Conservation (phyloP, 2,888 invertebrate species). For the Mongoloraphidia duomilia region DNA sequence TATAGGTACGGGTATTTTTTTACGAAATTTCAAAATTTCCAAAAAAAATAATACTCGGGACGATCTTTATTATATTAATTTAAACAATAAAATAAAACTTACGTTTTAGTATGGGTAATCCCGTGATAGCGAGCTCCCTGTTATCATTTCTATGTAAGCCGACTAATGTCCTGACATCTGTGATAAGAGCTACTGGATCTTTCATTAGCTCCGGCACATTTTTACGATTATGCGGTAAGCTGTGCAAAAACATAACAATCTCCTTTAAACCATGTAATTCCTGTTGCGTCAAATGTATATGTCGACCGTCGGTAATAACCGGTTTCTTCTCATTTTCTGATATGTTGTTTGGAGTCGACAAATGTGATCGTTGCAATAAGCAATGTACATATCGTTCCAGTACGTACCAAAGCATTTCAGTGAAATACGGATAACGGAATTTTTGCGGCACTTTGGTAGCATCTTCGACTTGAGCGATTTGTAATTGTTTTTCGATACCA, state of each 20-base stretch:
- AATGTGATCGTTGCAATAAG: conserved; percentile 68
- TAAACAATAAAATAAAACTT: conserved; percentile 1
- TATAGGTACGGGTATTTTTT: background rate
- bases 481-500: conserved; percentile 88
- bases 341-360: conserved; percentile 33
- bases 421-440: conserved; percentile 96
- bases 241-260: conserved; percentile 82
- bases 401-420: conserved; percentile 97
- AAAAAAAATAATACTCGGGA: background rate
- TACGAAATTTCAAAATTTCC: background rate
- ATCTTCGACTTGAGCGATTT: conserved; percentile 92
- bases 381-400: conserved; percentile 83
- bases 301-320: conserved; percentile 35
- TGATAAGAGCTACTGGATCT: conserved; percentile 78
- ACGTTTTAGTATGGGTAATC: conserved; percentile 54
- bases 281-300: conserved; percentile 63
- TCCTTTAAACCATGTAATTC: conserved; percentile 73
- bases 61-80: background rate
- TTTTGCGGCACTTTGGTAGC: conserved; percentile 91
- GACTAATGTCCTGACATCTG: conserved; percentile 77
- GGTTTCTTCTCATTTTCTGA: conserved; percentile 17
- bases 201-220: conserved; percentile 81
- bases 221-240: conserved; percentile 77
- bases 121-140: conserved; percentile 70
- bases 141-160: conserved; percentile 80